Percentiles rank a stretch among this genome's conserved stretches.
Evolutionary conservation across 2,888 invertebrate species (phyloP).

Genomic region (Erebia ligea): DNA sequence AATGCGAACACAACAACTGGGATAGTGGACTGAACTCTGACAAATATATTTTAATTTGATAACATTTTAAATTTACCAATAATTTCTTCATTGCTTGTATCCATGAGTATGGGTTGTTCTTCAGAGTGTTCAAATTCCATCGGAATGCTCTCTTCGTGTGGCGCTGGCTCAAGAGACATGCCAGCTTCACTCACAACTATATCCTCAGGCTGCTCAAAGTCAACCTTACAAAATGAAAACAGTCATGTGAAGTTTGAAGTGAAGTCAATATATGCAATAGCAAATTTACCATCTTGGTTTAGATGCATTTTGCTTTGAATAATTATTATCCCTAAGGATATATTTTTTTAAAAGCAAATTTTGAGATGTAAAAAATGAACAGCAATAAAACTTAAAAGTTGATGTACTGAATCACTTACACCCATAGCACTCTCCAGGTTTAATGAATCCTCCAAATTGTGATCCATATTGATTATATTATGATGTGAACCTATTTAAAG

Average conservation of each 20-base stretch:
- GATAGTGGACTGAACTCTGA: not conserved
- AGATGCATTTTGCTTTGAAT: not conserved
- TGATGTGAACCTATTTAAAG: slow-evolving; percentile 15
- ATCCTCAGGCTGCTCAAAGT: slow-evolving; percentile 66
- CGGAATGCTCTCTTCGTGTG: slow-evolving; percentile 58
- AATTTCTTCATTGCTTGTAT: slow-evolving; percentile 72
- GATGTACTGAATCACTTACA: slow-evolving; percentile 55
- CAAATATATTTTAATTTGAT: not conserved
- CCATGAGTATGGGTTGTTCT: slow-evolving; percentile 70
- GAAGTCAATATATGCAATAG: too few relatives aligned
- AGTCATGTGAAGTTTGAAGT: not conserved
- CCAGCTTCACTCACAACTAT: slow-evolving; percentile 63
- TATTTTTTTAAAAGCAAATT: not conserved
- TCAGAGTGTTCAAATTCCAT: slow-evolving; percentile 73
- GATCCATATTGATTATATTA: slow-evolving; percentile 62
- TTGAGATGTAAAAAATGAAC: not conserved
- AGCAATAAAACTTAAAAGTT: slow-evolving; percentile 14
- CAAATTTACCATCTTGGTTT: not conserved
- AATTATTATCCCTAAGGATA: not conserved
- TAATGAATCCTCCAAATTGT: slow-evolving; percentile 70
- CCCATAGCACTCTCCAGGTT: slow-evolving; percentile 69
- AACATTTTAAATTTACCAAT: slow-evolving; percentile 56
- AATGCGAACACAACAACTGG: not conserved
- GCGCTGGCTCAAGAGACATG: slow-evolving; percentile 56
- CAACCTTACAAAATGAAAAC: slow-evolving; percentile 56